phyloP scores from a whole-genome alignment of 2,113 vertebrate genomes.

The Thalassarche chlororhynchos region DNA sequence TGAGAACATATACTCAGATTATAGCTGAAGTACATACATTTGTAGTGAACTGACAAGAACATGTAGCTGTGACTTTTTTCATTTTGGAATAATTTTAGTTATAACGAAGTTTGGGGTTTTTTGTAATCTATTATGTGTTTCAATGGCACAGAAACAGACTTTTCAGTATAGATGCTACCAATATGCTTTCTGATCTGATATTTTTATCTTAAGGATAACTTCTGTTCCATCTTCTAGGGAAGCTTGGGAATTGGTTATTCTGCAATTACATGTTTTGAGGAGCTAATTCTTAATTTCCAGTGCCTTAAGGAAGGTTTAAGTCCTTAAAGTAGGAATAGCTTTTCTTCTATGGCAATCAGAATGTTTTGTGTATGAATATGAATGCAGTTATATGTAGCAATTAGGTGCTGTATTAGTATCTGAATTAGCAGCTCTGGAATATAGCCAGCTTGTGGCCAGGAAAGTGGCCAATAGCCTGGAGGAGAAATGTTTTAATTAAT shows the following conservation, averaged over 20 bases:
- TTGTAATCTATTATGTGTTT: neutral
- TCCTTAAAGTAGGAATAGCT: neutral
- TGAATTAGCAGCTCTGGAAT: slow-evolving; percentile 14
- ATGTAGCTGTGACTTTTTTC: neutral
- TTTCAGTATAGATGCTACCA: neutral
- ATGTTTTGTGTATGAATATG: neutral
- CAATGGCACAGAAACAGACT: neutral
- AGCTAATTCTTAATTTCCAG: neutral
- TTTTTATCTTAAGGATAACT: neutral
- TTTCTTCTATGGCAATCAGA: neutral
- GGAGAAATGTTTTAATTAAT: slow-evolving; percentile 30
- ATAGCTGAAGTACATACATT: neutral
- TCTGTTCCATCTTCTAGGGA: neutral
- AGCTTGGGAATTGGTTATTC: neutral
- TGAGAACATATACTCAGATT: neutral
- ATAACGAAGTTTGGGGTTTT: neutral
- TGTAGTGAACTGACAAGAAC: neutral
- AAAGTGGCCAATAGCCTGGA: slow-evolving; percentile 34
- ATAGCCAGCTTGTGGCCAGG: slow-evolving; percentile 31
- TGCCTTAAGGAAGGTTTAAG: neutral
- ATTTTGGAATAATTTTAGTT: neutral
- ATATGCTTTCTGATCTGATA: neutral
- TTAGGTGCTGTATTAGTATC: slow-evolving; percentile 28
- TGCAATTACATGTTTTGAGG: neutral
- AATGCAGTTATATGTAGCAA: slow-evolving; percentile 6